Evolutionary conservation across 1,140 invertebrate genomes (phyloP).

Genomic region (Drosophila punjabiensis): DNA sequence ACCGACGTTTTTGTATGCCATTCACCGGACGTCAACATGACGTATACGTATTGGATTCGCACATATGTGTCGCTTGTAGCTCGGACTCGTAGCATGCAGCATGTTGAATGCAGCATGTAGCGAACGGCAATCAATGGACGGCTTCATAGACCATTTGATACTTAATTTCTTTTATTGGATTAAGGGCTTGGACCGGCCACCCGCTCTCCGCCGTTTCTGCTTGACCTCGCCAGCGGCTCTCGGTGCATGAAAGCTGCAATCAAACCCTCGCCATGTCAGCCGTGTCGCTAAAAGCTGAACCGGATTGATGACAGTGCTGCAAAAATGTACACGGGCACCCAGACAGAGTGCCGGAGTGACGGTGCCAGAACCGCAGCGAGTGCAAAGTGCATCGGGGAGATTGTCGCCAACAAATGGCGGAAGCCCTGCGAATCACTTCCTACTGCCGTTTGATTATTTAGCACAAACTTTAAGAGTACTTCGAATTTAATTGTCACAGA

Average conservation of each 20-base stretch:
- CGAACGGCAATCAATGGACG: constrained; percentile 51
- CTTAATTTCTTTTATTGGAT: constrained; percentile 83
- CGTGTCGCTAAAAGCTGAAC: constrained; percentile 52
- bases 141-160: constrained; percentile 74
- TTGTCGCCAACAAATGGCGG: constrained; percentile 15
- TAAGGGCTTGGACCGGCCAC: constrained; percentile 44
- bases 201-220: constrained; percentile 24
- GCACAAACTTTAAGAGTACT: constrained; percentile 22
- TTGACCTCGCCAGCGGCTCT: constrained; percentile 36
- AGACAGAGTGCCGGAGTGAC: constrained; percentile 3
- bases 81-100: not conserved
- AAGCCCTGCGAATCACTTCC: constrained; percentile 21
- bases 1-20: constrained; percentile 36
- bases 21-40: constrained; percentile 43
- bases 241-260: constrained; percentile 58
- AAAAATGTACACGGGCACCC: constrained; percentile 13
- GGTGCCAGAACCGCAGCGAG: constrained; percentile 20
- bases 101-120: not conserved
- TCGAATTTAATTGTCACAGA: constrained; percentile 18
- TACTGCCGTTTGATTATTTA: constrained; percentile 26
- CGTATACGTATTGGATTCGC: constrained; percentile 52
- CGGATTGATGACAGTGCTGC: constrained; percentile 57
- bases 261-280: constrained; percentile 46
- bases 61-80: constrained; percentile 34
- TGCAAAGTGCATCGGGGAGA: constrained; percentile 1